phyloP scores from a whole-genome alignment of 2,797 vertebrate genomes.

The Danionella dracula region DNA sequence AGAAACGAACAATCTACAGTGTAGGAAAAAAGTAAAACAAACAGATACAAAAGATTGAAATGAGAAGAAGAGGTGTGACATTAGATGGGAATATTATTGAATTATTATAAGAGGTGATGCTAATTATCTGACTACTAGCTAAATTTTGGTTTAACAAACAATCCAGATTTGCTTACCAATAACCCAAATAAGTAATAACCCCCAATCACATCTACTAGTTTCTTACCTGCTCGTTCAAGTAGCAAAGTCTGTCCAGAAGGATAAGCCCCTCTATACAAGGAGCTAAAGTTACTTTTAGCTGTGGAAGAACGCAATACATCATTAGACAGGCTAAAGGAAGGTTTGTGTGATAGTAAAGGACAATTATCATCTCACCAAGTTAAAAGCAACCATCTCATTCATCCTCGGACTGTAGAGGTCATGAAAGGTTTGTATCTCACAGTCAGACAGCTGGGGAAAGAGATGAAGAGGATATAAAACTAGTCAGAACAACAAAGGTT shows the following conservation, averaged over 20 bases:
- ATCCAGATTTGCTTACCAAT: too few relatives aligned
- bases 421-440: slow-evolving; percentile 78
- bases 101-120: too few relatives aligned
- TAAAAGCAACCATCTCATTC: slow-evolving; percentile 90
- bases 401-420: slow-evolving; percentile 74
- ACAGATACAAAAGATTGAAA: too few relatives aligned
- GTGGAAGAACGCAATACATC: slow-evolving; percentile 4
- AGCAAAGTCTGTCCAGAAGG: slow-evolving; percentile 92
- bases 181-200: too few relatives aligned
- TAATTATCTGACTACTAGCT: too few relatives aligned
- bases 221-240: slow-evolving; percentile 91
- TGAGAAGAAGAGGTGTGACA: too few relatives aligned
- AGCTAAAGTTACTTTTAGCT: slow-evolving; percentile 91
- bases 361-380: slow-evolving; percentile 75
- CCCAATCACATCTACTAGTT: too few relatives aligned
- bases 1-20: too few relatives aligned
- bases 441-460: slow-evolving; percentile 75
- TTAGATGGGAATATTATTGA: too few relatives aligned
- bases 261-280: slow-evolving; percentile 92
- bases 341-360: background rate
- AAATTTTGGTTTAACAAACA: too few relatives aligned
- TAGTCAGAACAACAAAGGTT: too few relatives aligned
- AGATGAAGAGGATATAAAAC: slow-evolving; percentile 27
- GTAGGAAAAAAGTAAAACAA: too few relatives aligned
- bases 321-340: background rate